phyloP scores from a whole-genome alignment of 2,888 invertebrate species.

The Nudaria mundana region DNA sequence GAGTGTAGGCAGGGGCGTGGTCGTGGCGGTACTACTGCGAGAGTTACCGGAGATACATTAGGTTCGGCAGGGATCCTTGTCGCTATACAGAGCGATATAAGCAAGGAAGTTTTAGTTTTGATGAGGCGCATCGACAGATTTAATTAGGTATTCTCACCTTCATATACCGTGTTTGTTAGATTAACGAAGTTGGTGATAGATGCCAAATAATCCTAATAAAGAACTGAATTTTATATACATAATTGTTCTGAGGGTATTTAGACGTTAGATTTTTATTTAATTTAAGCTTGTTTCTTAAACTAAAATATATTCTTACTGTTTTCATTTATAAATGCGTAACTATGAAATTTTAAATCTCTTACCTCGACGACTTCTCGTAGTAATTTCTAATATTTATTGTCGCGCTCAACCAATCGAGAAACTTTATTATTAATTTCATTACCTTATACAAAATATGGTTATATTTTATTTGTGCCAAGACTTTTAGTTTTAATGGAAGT shows the following conservation, averaged over 20 bases:
- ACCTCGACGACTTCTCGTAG: conserved; percentile 21
- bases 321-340: conserved; percentile 36
- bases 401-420: conserved; percentile 66
- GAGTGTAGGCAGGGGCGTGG: conserved; percentile 22
- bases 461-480: conserved; percentile 76
- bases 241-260: conserved; percentile 80
- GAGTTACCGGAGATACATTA: conserved; percentile 70
- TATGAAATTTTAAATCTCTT: conserved; percentile 21
- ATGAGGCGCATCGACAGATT: conserved; percentile 66
- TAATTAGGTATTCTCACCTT: conserved; percentile 74
- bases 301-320: conserved; percentile 47
- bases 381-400: conserved; percentile 34
- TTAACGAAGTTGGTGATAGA: conserved; percentile 76
- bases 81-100: conserved; percentile 44
- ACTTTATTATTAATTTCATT: conserved; percentile 37
- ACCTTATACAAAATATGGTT: conserved; percentile 35
- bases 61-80: conserved; percentile 74
- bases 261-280: conserved; percentile 70
- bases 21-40: conserved; percentile 35
- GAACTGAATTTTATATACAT: conserved; percentile 81
- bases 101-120: conserved; percentile 54
- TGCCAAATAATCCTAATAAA: conserved; percentile 81
- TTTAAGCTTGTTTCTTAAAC: conserved; percentile 47
- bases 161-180: conserved; percentile 78
- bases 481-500: conserved; percentile 63